Evolutionary conservation across 1,140 invertebrate genomes (phyloP).

Genomic region (Drosophila rhopaloa): DNA sequence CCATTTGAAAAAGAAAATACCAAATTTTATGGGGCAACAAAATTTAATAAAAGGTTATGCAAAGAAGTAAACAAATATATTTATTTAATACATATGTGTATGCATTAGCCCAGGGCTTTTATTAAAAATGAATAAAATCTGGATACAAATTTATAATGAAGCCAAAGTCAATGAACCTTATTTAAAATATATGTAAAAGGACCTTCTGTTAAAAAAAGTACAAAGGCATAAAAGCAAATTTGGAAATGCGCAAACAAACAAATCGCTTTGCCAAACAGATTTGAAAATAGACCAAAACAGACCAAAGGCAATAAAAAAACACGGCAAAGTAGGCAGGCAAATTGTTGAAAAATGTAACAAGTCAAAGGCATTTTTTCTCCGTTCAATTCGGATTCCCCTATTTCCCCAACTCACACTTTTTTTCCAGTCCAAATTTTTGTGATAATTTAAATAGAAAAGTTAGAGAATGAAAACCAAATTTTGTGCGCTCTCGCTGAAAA

Average conservation of each 20-base stretch:
- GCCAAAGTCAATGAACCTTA: slow-evolving; percentile 11
- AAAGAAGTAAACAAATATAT: neutral
- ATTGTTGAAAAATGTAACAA: slow-evolving; percentile 46
- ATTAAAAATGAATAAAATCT: slow-evolving; percentile 10
- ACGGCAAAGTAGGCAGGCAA: slow-evolving; percentile 16
- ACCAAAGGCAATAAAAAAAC: slow-evolving; percentile 40
- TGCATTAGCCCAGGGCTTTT: neutral
- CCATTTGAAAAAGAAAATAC: no score
- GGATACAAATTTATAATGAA: slow-evolving; percentile 1
- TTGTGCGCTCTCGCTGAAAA: slow-evolving; percentile 10
- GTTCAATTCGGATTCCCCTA: neutral
- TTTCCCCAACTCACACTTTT: slow-evolving; percentile 2
- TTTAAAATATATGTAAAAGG: slow-evolving; percentile 10
- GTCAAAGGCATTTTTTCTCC: slow-evolving; percentile 43
- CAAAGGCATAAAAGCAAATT: slow-evolving; percentile 41
- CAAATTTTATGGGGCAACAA: no score
- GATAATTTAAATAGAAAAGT: slow-evolving; percentile 43
- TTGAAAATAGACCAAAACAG: slow-evolving; percentile 44
- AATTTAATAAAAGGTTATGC: no score
- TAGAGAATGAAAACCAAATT: slow-evolving; percentile 21
- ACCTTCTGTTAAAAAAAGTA: slow-evolving; percentile 10
- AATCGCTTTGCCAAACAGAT: slow-evolving; percentile 42
- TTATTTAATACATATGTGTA: neutral
- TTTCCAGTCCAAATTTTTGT: slow-evolving; percentile 19
- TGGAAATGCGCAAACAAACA: slow-evolving; percentile 33